Percentiles rank a stretch among this genome's conserved stretches.
These are phyloP conservation scores for Celastrina argiolus DNA, from an alignment of 2,888 invertebrate genomes.

Conservation along the genomic window DNA sequence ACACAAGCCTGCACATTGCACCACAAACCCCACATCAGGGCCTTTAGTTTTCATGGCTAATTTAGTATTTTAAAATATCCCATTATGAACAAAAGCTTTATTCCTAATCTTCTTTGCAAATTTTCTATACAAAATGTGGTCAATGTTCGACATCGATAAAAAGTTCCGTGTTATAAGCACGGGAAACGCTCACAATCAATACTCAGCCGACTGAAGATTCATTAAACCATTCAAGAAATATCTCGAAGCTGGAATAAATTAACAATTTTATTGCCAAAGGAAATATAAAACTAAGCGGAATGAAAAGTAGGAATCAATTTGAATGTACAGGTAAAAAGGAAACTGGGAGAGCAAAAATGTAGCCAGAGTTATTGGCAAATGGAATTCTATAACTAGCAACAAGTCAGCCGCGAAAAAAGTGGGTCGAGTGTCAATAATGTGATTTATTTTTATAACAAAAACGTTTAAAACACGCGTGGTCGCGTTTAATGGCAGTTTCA, in stretches of 20 bases:
- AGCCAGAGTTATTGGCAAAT: constrained; percentile 42
- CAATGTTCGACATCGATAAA: background rate
- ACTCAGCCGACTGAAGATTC: constrained; percentile 7
- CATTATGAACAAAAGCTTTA: too few relatives aligned
- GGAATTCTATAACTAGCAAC: constrained; percentile 39
- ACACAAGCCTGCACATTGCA: too few relatives aligned
- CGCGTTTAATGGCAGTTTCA: background rate
- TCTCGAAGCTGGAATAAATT: constrained; percentile 47
- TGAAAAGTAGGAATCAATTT: constrained; percentile 53
- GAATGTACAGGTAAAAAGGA: constrained; percentile 39
- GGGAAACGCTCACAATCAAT: constrained; percentile 8
- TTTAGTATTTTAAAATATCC: too few relatives aligned
- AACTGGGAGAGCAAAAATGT: constrained; percentile 54
- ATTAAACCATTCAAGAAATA: constrained; percentile 28
- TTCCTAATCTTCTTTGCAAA: background rate
- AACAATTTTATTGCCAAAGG: constrained; percentile 57
- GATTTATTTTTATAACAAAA: constrained; percentile 21
- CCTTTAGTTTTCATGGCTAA: too few relatives aligned
- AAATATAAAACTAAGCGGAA: constrained; percentile 62
- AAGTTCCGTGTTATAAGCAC: background rate
- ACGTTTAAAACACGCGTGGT: background rate
- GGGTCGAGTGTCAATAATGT: constrained; percentile 26
- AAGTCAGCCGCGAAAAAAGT: constrained; percentile 32
- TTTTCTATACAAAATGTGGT: background rate
- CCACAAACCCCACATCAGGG: too few relatives aligned